Base-by-base conservation (phyloP, 2,113 vertebrate species). In the Eubucco bourcierii region DNA sequence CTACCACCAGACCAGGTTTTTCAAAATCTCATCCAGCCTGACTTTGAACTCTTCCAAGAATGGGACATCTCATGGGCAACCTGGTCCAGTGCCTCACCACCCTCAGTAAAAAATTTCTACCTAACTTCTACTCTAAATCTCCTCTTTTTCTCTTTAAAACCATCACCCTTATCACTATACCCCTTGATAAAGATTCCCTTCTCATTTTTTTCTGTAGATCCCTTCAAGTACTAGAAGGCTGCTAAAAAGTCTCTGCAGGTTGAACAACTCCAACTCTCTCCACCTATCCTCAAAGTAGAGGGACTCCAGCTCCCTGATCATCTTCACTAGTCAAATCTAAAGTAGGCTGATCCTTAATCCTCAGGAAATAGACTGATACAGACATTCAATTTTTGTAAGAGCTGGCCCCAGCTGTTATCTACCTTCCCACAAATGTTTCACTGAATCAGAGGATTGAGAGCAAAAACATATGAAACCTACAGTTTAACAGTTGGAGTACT, bases 151-250 rank as follows among this genome's bases (percentile, higher is more conserved):
- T n/a, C 31, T 23, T 27, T 27, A 12, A 84, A 87, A 0, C 20
- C 2, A 73, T 52, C 5, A 6, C 15, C 8, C 0, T 2, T 1
- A 0, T 37, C 1, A 0, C 15, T 80, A 9, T 23, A 16, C 0
- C 7, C 6, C 24, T 9, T 28, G 11, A 5, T 27, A 13, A 39
- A 1, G 2, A 25, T 7, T 17, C 44, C 18, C 10, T 56, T 17
- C 31, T 9, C 29, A 44, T 3, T 4, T 86, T 61, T 61, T 33
- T 31, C 2, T 29, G 15, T 3, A 73, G 12, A 7, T 25, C 18
- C 1, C 21, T 80, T 61, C 1, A 28, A 6, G 2, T 6, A 10
- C 10, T 61, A 37, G 2, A 52, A 25, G 50, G 23, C 50, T 25
- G 23, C 50, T 52, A 25, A 13, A 52, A 52, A 52, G 50, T 52